phyloP scores from a whole-genome alignment of 2,888 invertebrate genomes.

The Eremobia ochroleuca region DNA sequence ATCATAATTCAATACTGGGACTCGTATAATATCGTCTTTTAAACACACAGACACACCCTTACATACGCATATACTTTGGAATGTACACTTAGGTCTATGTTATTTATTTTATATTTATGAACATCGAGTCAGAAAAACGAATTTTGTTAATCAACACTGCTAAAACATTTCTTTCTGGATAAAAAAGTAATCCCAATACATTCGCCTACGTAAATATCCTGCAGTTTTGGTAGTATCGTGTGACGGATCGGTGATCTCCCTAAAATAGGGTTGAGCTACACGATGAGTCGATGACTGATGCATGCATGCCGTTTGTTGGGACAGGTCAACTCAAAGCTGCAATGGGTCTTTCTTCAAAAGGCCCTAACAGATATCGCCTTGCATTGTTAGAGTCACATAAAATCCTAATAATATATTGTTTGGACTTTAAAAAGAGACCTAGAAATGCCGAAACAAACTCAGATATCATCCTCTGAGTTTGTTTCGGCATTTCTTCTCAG shows the following conservation, averaged over 20 bases:
- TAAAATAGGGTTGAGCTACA: neutral
- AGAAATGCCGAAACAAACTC: too few relatives aligned
- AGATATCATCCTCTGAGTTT: neutral
- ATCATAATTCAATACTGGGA: slow-evolving; percentile 28
- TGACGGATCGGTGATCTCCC: neutral
- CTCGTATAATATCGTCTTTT: slow-evolving; percentile 6
- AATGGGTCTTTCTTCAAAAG: neutral
- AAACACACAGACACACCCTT: too few relatives aligned
- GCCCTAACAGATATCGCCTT: neutral
- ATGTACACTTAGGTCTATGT: neutral
- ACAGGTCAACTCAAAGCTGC: neutral
- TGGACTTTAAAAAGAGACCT: neutral
- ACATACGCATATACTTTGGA: neutral
- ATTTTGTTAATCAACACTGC: neutral
- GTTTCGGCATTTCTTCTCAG: neutral
- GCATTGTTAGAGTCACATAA: neutral
- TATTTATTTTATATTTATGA: neutral
- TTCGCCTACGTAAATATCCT: neutral
- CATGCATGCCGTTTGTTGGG: neutral
- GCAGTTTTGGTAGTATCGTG: neutral
- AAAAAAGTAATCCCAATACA: neutral
- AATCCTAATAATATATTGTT: neutral
- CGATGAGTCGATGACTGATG: neutral
- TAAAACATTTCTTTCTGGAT: neutral
- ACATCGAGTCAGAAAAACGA: neutral